Evolutionary conservation across 2,888 invertebrate species (phyloP), one percentile per base, ranked within the genome.

Genomic region (Lissonota sp.): DNA sequence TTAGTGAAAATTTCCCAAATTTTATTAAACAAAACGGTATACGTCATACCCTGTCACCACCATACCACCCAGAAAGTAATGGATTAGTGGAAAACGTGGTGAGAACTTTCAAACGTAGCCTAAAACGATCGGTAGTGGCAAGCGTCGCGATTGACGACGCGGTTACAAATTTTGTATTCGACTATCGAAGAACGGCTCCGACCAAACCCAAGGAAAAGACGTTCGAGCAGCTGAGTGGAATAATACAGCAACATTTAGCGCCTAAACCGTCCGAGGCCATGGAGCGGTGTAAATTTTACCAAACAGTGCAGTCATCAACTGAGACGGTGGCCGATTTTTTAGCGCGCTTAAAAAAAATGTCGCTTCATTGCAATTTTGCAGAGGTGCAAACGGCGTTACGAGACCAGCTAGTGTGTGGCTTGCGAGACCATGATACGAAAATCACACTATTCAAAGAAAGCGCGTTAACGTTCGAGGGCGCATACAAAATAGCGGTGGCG

Each of bases 291-390:
- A 71, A 37, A 16, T 77, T 77, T 46, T 16, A 77, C 8, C 63
- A 70, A 26, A 70, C 70, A 8, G n/a, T 80, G 85, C 44, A 46
- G 67, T 62, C 83, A 69, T 8, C 87, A 84, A 76, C 90, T 87
- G 86, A 89, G 86, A 82, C 88, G 86, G 37, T 76, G 92, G n/a
- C 79, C 78, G 66, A 82, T 16, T 83, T 90, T 5, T 53, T 37
- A 7, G 63, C 80, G 62, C 93, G 94, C 90, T 79, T 94, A 40
- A 92, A 88, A 85, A 90, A 86, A 86, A 93, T 95, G 82, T 49
- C 92, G 93, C 94, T 86, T 5, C 16, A 70, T 39, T 88, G 78
- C n/a, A 78, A 78, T 44, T 78, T 78, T 53, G 16, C 53, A 2
- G 46, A 71, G 10, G 39, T 72, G 6, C 46, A 63, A 14, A 37